Base-by-base conservation (phyloP, 1,140 invertebrate species). In the Sycobia sp. region DNA sequence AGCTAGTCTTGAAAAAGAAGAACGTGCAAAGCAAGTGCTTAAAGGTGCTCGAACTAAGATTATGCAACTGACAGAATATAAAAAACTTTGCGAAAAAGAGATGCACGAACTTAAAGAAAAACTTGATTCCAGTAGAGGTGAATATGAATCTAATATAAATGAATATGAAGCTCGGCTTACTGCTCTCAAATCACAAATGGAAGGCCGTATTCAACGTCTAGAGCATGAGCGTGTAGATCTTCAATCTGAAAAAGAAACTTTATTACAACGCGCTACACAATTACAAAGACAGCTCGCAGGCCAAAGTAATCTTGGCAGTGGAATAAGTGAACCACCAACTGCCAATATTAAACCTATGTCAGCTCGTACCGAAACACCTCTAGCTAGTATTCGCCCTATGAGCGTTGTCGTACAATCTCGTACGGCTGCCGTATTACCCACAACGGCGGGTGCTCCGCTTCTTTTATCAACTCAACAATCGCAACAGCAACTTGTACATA, bases 321-420 rank as follows among this genome's bases (percentile, higher is more conserved):
- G 75, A 0, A 87, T 85, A 0, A 60, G 16, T 23, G 93, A 95
- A 70, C 89, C 92, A 41, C 90, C 93, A 8, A 92, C 92, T 0
- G 95, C 95, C 11, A 97, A 97, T 76, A 96, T 97, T 29, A 94
- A 94, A 76, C 95, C 95, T 1, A 94, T 97, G 89, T 89, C 94
- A 13, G 92, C 91, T 68, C 83, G 81, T 14, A 85, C 87, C 5
- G 90, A 92, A 73, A 92, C 92, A 1, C 92, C 92, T 4, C 85
- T 95, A 55, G 95, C 94, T 9, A 96, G 94, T 68, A 97, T 97
- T 67, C 83, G 94, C 14, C 95, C 95, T 0, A 95, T 96, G 88
- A 91, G 92, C 75, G 93, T 89, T 55, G 88, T 84, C 62, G 88
- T 84, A 62, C 88, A 82, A 61, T 85, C 85, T 14, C 82, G 88